Base-by-base conservation (phyloP, 2,113 vertebrate species). In the Aptenodytes patagonicus region DNA sequence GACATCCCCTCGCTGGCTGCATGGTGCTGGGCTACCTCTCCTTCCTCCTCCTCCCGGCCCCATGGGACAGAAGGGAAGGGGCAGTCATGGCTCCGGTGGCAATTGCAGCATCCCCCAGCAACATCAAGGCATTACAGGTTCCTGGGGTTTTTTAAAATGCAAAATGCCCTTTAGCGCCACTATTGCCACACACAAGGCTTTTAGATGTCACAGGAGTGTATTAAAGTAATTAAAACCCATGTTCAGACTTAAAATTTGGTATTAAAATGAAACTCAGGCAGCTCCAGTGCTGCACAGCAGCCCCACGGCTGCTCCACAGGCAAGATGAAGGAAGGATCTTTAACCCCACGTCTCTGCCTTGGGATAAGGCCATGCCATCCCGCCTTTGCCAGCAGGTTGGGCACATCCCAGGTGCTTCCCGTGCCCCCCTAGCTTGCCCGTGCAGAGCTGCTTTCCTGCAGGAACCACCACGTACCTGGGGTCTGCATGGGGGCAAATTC, bases 181-280 rank as follows among this genome's bases (percentile, higher is more conserved):
- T 76, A 55, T 55, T 80, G 60, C 72, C 68, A 26, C 14, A 17
- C 62, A 80, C 28, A 7, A 94, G 58, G 83, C 86, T 88, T 89
- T 78, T 24, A 58, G 49, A 69, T 87, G 73, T 69, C 83, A 88
- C 60, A 55, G 60, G 75, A 46, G 57, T 34, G 29, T 62, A 82
- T 78, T 49, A 26, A 95, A 92, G 91, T 87, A 95, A 93, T 90
- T 86, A 94, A 94, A 93, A 2, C 8, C 31, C 69, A 29, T 4
- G 2, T 83, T 94, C 32, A 87, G 72, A 34, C 52, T 25, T 80
- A 44, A 73, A 82, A 93, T 60, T 46, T 40, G 78, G 34, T 60
- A 83, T 46, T 77, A 57, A 94, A 95, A 89, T 51, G 57, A 83
- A 90, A 79, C 69, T 42, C 11, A 22, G 40, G 70, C 40, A 68